Evolutionary conservation across 2,797 vertebrate genomes (phyloP).

Genomic region (Mus minutoides): DNA sequence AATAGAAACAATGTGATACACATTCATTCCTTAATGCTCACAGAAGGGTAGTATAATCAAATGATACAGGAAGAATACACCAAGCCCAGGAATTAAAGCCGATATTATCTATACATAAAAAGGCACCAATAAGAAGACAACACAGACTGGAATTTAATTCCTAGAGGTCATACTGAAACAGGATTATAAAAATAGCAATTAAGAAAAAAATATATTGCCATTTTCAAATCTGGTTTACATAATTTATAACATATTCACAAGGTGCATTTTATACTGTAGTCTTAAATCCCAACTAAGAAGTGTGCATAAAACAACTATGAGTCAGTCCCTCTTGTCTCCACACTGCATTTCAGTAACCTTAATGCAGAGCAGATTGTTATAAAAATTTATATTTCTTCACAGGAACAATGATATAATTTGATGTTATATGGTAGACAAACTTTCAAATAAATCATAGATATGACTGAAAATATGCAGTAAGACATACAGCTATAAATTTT

Average conservation of each 20-base stretch:
- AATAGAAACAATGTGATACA: neutral
- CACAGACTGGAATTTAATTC: neutral
- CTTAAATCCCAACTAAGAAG: slow-evolving; percentile 53
- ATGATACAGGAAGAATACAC: too few species aligned
- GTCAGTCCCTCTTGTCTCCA: neutral
- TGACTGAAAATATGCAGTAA: slow-evolving; percentile 67
- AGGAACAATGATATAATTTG: slow-evolving; percentile 67
- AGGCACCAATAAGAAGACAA: neutral
- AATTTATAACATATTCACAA: slow-evolving; percentile 22
- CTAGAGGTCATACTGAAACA: neutral
- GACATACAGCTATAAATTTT: slow-evolving; percentile 62
- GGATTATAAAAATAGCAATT: neutral
- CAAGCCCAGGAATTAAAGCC: neutral
- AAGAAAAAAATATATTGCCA: neutral
- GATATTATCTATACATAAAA: neutral
- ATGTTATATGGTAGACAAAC: slow-evolving; percentile 66
- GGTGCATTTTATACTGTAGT: neutral
- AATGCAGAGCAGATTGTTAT: slow-evolving; percentile 38
- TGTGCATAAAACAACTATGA: slow-evolving; percentile 58
- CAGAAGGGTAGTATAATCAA: neutral
- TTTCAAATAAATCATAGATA: slow-evolving; percentile 70
- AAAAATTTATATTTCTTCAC: slow-evolving; percentile 72
- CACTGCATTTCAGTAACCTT: neutral
- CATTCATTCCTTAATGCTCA: neutral
- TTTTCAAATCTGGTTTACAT: slow-evolving; percentile 39